A percentile compares a stretch with the other conserved stretches of the same genome.
Conservation (phyloP, 2,888 invertebrate genomes). For the Pheosia gnoma region DNA sequence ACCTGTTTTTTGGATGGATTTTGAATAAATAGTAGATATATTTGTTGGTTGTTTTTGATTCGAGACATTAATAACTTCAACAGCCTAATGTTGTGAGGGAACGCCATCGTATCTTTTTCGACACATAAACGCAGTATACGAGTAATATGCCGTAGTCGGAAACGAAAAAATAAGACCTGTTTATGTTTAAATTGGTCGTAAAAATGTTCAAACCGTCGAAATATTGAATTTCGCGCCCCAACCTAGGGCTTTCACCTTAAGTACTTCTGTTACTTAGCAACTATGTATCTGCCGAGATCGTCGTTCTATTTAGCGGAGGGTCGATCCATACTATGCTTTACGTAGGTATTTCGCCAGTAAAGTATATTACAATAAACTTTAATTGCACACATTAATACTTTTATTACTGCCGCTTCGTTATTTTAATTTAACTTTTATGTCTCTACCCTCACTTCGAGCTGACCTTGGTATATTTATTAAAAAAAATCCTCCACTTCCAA, state of each 20-base stretch:
- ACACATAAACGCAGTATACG: no score
- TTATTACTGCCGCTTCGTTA: conserved; percentile 16
- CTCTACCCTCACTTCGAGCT: not conserved
- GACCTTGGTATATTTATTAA: not conserved
- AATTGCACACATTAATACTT: conserved; percentile 23
- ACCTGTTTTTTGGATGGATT: not conserved
- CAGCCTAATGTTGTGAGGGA: no score
- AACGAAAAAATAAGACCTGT: no score
- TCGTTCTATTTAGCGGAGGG: not conserved
- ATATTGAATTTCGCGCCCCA: no score
- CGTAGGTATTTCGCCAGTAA: conserved; percentile 11
- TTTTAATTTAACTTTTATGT: conserved; percentile 9
- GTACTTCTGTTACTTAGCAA: no score
- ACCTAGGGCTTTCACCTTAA: no score
- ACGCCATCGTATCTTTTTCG: no score
- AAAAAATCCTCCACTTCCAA: not conserved
- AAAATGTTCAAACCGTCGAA: no score
- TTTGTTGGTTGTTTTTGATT: not conserved
- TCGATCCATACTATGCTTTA: not conserved
- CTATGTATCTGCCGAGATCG: no score
- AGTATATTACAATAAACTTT: conserved; percentile 31
- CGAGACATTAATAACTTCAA: not conserved
- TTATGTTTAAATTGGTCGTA: no score
- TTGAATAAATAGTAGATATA: not conserved
- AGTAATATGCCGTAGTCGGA: no score